phyloP scores from a whole-genome alignment of 2,888 invertebrate genomes.

The Epinotia nisella region DNA sequence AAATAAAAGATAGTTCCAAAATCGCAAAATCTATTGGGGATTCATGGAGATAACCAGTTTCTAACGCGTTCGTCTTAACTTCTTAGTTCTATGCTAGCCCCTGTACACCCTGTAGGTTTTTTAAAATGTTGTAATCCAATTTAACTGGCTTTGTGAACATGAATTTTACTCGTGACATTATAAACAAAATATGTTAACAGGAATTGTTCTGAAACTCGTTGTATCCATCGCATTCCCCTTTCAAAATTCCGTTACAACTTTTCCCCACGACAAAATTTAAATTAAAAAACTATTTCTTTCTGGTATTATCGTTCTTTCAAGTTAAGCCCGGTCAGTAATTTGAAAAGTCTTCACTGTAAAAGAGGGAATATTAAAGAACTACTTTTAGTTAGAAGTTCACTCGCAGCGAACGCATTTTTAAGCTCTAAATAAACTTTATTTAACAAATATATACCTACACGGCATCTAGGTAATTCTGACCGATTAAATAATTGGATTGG shows the following conservation, averaged over 20 bases:
- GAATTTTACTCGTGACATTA: background rate
- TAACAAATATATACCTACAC: background rate
- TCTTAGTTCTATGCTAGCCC: no score
- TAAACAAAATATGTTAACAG: background rate
- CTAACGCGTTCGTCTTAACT: no score
- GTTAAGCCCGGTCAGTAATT: constrained; percentile 34
- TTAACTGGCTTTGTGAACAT: background rate
- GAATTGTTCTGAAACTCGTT: constrained; percentile 1
- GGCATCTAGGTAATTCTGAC: background rate
- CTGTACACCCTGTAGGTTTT: background rate
- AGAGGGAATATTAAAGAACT: constrained; percentile 34
- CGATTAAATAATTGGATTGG: background rate
- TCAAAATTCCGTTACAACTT: constrained; percentile 14
- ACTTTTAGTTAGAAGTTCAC: constrained; percentile 20
- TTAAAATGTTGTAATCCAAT: no score
- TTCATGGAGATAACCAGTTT: no score
- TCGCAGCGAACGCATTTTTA: constrained; percentile 5
- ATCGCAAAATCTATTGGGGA: no score
- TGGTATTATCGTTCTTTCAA: constrained; percentile 35
- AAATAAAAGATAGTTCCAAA: no score
- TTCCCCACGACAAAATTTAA: constrained; percentile 35
- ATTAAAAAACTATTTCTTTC: constrained; percentile 40
- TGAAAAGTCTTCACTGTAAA: constrained; percentile 31
- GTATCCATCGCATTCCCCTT: background rate
- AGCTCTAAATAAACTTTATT: constrained; percentile 8